Evolutionary conservation across 2,888 invertebrate species (phyloP).

Genomic region (Drosophila diplacantha): DNA sequence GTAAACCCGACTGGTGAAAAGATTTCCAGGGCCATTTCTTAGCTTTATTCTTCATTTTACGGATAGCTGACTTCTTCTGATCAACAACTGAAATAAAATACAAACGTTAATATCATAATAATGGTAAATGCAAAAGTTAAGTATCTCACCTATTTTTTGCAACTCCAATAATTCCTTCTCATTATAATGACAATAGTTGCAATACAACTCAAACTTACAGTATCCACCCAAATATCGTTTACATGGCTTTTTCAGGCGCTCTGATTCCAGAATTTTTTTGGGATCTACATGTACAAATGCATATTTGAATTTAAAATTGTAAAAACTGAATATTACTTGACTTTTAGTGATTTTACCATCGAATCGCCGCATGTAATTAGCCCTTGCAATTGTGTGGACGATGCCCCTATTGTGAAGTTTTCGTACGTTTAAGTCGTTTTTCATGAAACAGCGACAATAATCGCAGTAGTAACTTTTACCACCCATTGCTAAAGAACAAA

Average conservation of each 20-base stretch:
- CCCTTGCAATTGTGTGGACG: slow-evolving; percentile 71
- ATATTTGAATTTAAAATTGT: not conserved
- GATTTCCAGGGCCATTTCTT: slow-evolving; percentile 29
- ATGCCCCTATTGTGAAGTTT: slow-evolving; percentile 74
- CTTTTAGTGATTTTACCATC: slow-evolving; percentile 45
- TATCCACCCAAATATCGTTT: slow-evolving; percentile 60
- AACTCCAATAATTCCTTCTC: slow-evolving; percentile 62
- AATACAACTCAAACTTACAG: slow-evolving; percentile 73
- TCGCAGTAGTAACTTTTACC: slow-evolving; percentile 77
- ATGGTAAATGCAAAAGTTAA: not conserved
- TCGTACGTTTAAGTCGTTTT: slow-evolving; percentile 75
- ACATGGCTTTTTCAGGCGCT: slow-evolving; percentile 63
- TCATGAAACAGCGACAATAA: slow-evolving; percentile 76
- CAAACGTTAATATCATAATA: not conserved
- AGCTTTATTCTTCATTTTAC: slow-evolving; percentile 3
- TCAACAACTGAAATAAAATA: slow-evolving; percentile 36
- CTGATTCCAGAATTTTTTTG: slow-evolving; percentile 52
- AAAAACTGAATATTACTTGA: not conserved
- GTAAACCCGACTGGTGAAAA: slow-evolving; percentile 12
- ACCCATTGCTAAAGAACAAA: slow-evolving; percentile 59
- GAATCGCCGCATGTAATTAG: slow-evolving; percentile 64
- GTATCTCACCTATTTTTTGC: slow-evolving; percentile 57
- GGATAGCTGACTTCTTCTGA: slow-evolving; percentile 16
- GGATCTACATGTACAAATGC: slow-evolving; percentile 54
- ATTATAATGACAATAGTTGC: slow-evolving; percentile 72